A percentile compares a stretch with the other conserved stretches of the same genome.
phyloP scores from a whole-genome alignment of 2,888 invertebrate species.

The Orthonychiurus folsomi region DNA sequence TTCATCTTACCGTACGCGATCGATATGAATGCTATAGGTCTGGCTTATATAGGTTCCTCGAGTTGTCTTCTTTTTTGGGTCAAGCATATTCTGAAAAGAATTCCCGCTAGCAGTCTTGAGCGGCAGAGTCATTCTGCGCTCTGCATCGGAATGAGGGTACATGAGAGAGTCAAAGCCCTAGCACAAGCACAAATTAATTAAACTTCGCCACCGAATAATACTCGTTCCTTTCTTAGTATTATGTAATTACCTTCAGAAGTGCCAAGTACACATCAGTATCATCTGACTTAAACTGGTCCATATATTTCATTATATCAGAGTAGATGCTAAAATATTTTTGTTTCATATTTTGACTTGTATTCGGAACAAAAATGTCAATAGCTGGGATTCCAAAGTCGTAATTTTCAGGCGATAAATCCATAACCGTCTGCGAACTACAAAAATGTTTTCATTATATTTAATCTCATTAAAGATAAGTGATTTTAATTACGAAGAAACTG shows the following conservation, averaged over 20 bases:
- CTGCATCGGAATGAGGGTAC: slow-evolving; percentile 29
- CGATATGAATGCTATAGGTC: slow-evolving; percentile 29
- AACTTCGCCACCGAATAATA: neutral
- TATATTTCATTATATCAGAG: slow-evolving; percentile 28
- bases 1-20: slow-evolving; percentile 25
- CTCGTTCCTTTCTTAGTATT: too few relatives aligned
- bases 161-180: slow-evolving; percentile 35
- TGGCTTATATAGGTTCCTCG: slow-evolving; percentile 27
- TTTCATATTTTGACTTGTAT: slow-evolving; percentile 22
- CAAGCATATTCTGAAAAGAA: slow-evolving; percentile 23
- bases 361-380: slow-evolving; percentile 28
- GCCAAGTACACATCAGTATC: slow-evolving; percentile 64
- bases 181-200: neutral
- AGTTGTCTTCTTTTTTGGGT: slow-evolving; percentile 35
- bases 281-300: slow-evolving; percentile 51
- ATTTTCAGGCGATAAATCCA: slow-evolving; percentile 48
- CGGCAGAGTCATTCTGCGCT: slow-evolving; percentile 25
- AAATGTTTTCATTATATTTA: slow-evolving; percentile 8
- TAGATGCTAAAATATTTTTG: slow-evolving; percentile 34
- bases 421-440: slow-evolving; percentile 52
- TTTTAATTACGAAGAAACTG: slow-evolving; percentile 40
- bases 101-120: slow-evolving; percentile 13
- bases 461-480: neutral
- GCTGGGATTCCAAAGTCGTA: slow-evolving; percentile 41
- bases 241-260: slow-evolving; percentile 32